phyloP scores from a whole-genome alignment of 2,113 vertebrate species.

The Oncorhynchus nerka region DNA sequence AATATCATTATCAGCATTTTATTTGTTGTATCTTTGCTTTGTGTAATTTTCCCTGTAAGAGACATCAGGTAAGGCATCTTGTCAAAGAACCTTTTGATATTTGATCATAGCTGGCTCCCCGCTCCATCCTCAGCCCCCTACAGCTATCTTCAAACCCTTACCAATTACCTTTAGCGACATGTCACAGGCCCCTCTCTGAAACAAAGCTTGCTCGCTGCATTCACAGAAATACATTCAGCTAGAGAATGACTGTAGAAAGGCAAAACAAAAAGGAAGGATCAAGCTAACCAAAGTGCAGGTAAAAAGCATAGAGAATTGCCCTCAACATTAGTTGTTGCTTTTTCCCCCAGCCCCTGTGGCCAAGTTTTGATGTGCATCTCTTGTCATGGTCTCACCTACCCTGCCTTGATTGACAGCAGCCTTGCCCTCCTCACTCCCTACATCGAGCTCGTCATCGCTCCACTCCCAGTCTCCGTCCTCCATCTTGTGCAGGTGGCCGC shows the following conservation, averaged over 20 bases:
- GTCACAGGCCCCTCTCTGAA: slow-evolving; percentile 76
- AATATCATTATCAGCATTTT: slow-evolving; percentile 30
- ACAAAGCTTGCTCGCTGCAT: no score
- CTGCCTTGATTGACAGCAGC: slow-evolving; percentile 91
- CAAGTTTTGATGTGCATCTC: no score
- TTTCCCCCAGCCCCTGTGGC: no score
- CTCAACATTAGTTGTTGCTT: no score
- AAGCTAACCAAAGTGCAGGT: not conserved
- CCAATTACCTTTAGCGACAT: slow-evolving; percentile 35
- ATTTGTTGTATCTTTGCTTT: slow-evolving; percentile 35
- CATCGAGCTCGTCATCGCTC: slow-evolving; percentile 97
- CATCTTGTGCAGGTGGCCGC: slow-evolving; percentile 96
- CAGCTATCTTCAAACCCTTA: slow-evolving; percentile 50
- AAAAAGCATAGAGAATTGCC: no score
- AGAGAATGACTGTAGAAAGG: slow-evolving; percentile 25
- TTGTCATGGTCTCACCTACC: slow-evolving; percentile 69
- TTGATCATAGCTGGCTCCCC: slow-evolving; percentile 40
- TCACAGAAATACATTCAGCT: slow-evolving; percentile 18
- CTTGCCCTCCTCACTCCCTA: slow-evolving; percentile 90
- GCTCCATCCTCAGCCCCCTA: slow-evolving; percentile 65
- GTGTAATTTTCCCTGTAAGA: slow-evolving; percentile 46
- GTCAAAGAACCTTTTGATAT: slow-evolving; percentile 47
- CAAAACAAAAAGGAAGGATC: slow-evolving; percentile 22
- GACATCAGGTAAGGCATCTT: slow-evolving; percentile 18
- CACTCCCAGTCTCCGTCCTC: slow-evolving; percentile 99